Conservation (phyloP, 2,888 invertebrate genomes). For the Lutraria lutraria region DNA sequence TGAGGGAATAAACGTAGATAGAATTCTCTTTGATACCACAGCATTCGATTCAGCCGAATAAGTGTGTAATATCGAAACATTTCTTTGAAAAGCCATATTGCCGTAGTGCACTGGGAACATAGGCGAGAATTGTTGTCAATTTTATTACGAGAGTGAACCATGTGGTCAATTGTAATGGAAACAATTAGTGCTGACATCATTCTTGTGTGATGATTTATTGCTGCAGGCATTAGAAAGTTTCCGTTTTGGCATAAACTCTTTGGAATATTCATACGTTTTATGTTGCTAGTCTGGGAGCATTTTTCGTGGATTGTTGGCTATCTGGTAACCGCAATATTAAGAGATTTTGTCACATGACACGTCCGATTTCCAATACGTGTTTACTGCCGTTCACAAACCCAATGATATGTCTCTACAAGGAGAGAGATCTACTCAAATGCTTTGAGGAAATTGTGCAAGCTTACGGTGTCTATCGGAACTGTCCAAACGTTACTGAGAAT, state of each 20-base stretch:
- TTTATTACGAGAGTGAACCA: neutral
- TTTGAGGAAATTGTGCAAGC: neutral
- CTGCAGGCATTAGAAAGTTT: neutral
- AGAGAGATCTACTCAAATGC: neutral
- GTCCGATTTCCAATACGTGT: constrained; percentile 6
- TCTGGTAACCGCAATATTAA: neutral
- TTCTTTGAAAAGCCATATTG: neutral
- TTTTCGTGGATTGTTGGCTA: neutral
- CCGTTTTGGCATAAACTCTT: neutral
- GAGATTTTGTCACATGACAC: neutral
- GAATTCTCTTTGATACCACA: too few species aligned
- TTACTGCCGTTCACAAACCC: neutral
- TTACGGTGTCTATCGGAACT: neutral
- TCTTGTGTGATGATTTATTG: neutral
- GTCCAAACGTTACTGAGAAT: neutral
- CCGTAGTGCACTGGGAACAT: neutral
- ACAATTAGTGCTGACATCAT: neutral
- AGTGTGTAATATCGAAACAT: neutral
- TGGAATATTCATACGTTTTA: neutral
- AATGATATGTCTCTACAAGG: neutral
- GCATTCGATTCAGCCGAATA: too few species aligned
- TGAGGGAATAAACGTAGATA: too few species aligned
- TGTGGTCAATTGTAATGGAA: neutral
- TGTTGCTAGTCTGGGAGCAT: neutral
- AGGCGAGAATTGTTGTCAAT: neutral